Percentiles rank a stretch among this genome's conserved stretches.
Evolutionary conservation across 2,113 vertebrate genomes (phyloP).

Genomic region (Tenebrosternarchus preto): DNA sequence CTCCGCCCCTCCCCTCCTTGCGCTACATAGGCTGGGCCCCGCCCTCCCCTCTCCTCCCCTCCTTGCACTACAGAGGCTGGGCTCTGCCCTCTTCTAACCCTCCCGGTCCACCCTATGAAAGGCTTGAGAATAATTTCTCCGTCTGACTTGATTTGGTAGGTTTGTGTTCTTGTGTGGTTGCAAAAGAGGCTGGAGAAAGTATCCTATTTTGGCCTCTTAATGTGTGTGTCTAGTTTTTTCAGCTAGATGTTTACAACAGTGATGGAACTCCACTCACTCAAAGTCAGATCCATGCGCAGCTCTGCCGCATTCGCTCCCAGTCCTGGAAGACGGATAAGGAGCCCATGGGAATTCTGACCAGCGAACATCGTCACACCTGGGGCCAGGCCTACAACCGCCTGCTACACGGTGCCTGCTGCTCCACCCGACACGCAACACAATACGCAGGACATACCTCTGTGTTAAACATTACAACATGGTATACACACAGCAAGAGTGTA

Average conservation of each 20-base stretch:
- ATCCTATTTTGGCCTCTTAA: background rate
- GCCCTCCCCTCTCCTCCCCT: too few relatives aligned
- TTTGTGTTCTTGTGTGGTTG: background rate
- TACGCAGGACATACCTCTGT: slow-evolving; percentile 4
- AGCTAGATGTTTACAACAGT: slow-evolving; percentile 84
- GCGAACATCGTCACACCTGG: slow-evolving; percentile 84
- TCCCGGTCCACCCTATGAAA: too few relatives aligned
- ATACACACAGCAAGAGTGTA: background rate
- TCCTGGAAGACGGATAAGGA: slow-evolving; percentile 87
- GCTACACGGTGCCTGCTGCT: slow-evolving; percentile 69
- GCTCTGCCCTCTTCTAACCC: too few relatives aligned
- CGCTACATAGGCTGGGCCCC: too few relatives aligned
- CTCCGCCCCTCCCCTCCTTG: too few relatives aligned
- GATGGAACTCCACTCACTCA: slow-evolving; percentile 80
- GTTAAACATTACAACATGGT: too few relatives aligned
- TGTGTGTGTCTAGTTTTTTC: slow-evolving; percentile 75
- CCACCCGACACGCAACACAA: too few relatives aligned
- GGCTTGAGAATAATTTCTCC: too few relatives aligned
- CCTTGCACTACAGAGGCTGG: too few relatives aligned
- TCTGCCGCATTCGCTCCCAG: slow-evolving; percentile 77
- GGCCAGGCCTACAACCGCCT: slow-evolving; percentile 80
- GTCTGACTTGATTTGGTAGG: too few relatives aligned
- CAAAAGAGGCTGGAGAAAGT: background rate
- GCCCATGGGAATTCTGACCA: slow-evolving; percentile 83
- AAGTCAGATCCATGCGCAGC: slow-evolving; percentile 81